phyloP scores from a whole-genome alignment of 2,888 invertebrate species.

The Hydrotaea cyrtoneurina region DNA sequence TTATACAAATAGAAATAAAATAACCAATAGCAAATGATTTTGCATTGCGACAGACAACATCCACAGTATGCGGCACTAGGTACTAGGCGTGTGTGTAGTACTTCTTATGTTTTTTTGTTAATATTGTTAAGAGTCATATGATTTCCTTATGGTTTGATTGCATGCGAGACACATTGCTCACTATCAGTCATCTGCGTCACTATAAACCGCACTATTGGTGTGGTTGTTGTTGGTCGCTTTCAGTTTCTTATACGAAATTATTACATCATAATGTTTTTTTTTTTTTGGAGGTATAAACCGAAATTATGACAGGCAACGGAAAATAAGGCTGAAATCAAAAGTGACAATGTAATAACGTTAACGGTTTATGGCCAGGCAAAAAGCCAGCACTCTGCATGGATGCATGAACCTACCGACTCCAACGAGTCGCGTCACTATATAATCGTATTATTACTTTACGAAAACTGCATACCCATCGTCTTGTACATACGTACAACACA shows the following conservation, averaged over 20 bases:
- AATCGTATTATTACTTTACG: slow-evolving; percentile 45
- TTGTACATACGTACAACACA: slow-evolving; percentile 12
- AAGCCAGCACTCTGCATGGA: not conserved
- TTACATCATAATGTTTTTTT: slow-evolving; percentile 3
- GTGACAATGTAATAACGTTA: slow-evolving; percentile 53
- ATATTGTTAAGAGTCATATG: not conserved
- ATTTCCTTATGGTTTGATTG: slow-evolving; percentile 58
- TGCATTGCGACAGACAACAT: not conserved
- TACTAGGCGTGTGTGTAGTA: not conserved
- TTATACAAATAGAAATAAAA: not conserved
- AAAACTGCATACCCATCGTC: not conserved
- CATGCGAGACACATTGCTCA: slow-evolving; percentile 54
- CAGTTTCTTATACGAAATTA: slow-evolving; percentile 38
- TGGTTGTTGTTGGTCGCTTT: not conserved
- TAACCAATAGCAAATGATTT: no score
- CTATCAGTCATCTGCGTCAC: slow-evolving; percentile 59
- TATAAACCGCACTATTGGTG: slow-evolving; percentile 30
- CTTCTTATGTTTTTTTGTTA: not conserved
- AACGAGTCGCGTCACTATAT: not conserved
- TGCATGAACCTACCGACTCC: not conserved
- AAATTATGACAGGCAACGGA: slow-evolving; percentile 19
- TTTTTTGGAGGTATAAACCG: not conserved
- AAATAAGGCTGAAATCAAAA: slow-evolving; percentile 55
- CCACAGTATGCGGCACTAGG: not conserved
- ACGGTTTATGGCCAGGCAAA: slow-evolving; percentile 47